Base-by-base conservation (phyloP, 1,140 invertebrate species). In the Psilanteris sp. region DNA sequence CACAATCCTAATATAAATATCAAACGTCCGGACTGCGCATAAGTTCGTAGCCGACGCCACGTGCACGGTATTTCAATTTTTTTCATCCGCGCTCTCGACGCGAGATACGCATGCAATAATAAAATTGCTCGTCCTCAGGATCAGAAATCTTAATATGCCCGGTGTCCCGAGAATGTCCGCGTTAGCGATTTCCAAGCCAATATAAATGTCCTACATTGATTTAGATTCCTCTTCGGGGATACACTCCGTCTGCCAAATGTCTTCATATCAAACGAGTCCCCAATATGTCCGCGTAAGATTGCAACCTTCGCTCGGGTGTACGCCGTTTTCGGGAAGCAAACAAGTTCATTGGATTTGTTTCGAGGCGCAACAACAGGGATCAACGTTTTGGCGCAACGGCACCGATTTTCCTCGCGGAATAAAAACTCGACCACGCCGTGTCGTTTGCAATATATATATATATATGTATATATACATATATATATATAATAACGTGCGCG, bases 121-220 rank as follows among this genome's bases (percentile, higher is more conserved):
- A 87, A 85, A 86, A 86, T 80, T 79, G 61, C 52, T 67, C 59
- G 77, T 71, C 72, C 68, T 80, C 78, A 29, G 67, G 78, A 85
- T 82, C 82, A 82, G 84, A 86, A 86, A 88, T 88, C 86, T 86
- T 86, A 88, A 87, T 88, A 87, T 85, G 83, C 81, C 75, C 57
- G 41, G 37, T 43, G 48, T 34, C 59, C 78, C 39, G 73, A 75
- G 76, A 77, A 73, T 79, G 84, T 83, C 76, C 79, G 48, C 78
- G 85, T 87, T 86, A 85, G 86, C 86, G 75, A 82, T 86, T 88
- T 85, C 78, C 77, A 76, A 59, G 64, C 83, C 86, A 86, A 88
- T 87, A 88, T 88, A 85, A 88, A 86, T 86, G 84, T 87, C 82
- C 79, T 79, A 84, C 80, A 82, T 86, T 86, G 86, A 86, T 87